Percentiles rank a stretch among this genome's conserved stretches.
These are phyloP conservation scores for Bovichtus diacanthus DNA, from an alignment of 2,797 vertebrate species.

Conservation along the genomic window DNA sequence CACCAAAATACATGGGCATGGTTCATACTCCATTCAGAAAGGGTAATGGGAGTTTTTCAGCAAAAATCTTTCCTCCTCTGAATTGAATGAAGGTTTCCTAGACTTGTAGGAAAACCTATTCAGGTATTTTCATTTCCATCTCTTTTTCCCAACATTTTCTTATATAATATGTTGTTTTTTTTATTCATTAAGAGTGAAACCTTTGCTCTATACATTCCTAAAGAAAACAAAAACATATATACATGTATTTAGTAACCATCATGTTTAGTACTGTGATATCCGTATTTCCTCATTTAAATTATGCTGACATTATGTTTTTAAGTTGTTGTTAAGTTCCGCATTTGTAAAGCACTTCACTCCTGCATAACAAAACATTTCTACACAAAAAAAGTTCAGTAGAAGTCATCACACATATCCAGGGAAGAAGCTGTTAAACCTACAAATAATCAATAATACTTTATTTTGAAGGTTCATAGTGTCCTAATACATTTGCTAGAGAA, in stretches of 20 bases:
- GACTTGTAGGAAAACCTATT: background rate
- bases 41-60: background rate
- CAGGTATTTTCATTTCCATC: background rate
- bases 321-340: background rate
- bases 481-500: background rate
- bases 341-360: background rate
- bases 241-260: background rate
- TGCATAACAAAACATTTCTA: no score
- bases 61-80: no score
- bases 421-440: no score
- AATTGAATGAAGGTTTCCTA: background rate
- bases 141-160: background rate
- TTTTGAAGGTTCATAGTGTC: background rate
- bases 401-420: background rate
- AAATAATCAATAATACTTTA: background rate
- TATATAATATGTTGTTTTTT: background rate
- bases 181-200: background rate
- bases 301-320: fast-evolving
- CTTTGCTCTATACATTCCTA: background rate
- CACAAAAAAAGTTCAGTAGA: background rate
- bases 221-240: background rate
- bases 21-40: background rate
- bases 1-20: background rate
- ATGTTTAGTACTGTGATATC: background rate
- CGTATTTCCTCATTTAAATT: background rate